Evolutionary conservation across 1,140 invertebrate genomes (phyloP).

Genomic region (Drosophila lowei): DNA sequence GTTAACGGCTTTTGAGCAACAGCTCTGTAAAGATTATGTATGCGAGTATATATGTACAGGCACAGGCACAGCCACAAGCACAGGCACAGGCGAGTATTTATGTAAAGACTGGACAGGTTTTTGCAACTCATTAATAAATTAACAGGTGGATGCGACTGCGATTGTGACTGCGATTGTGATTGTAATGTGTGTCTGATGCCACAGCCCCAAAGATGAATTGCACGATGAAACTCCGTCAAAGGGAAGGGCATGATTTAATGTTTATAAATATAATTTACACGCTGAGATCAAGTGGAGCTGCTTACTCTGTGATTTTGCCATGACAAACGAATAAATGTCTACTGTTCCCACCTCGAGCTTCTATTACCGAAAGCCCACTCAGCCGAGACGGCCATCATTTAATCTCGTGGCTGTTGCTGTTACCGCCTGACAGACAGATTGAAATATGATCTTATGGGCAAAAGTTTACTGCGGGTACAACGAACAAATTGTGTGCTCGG

Average conservation of each 20-base stretch:
- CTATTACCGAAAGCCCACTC: slow-evolving; percentile 66
- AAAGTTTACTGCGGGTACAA: slow-evolving; percentile 40
- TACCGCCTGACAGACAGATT: slow-evolving; percentile 28
- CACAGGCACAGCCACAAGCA: no score
- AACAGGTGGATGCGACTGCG: slow-evolving; percentile 46
- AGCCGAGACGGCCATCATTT: slow-evolving; percentile 71
- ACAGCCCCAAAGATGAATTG: slow-evolving; percentile 32
- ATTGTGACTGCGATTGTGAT: background rate
- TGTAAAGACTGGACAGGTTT: slow-evolving; percentile 49
- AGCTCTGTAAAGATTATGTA: slow-evolving; percentile 37
- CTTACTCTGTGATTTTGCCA: background rate
- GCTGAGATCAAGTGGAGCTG: slow-evolving; percentile 32
- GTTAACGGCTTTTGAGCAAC: slow-evolving; percentile 38
- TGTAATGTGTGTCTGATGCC: background rate
- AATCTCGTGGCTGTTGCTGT: slow-evolving; percentile 39
- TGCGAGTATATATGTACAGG: slow-evolving; percentile 4
- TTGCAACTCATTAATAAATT: slow-evolving; percentile 56
- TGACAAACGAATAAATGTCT: no score
- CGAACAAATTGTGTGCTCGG: slow-evolving; percentile 16
- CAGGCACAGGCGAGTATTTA: slow-evolving; percentile 4
- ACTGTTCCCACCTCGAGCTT: slow-evolving; percentile 24
- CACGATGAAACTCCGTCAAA: slow-evolving; percentile 3
- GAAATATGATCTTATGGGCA: slow-evolving; percentile 73
- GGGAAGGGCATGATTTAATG: slow-evolving; percentile 56
- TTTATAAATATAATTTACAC: slow-evolving; percentile 70